Evolutionary conservation across 2,113 vertebrate species (phyloP).

Genomic region (Otolemur garnettii): DNA sequence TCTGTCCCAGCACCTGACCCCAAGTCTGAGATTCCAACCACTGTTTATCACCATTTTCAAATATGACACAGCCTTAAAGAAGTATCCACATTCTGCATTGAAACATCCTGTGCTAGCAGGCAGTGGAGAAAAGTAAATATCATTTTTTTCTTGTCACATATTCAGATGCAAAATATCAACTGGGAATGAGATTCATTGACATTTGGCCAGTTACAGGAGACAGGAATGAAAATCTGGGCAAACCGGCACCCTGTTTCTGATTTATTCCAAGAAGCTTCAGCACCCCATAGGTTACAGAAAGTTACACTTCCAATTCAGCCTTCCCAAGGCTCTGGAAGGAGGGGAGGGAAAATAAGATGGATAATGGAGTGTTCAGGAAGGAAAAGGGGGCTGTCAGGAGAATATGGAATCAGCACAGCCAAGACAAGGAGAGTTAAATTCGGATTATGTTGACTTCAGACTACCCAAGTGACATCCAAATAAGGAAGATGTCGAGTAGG

Average conservation of each 20-base stretch:
- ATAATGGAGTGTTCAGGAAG: background rate
- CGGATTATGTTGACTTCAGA: background rate
- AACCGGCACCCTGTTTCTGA: background rate
- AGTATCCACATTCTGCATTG: background rate
- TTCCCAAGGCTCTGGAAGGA: background rate
- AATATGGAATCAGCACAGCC: background rate
- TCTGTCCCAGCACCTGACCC: background rate
- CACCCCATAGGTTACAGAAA: background rate
- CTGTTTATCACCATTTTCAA: background rate
- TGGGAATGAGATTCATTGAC: background rate
- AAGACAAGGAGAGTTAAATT: background rate
- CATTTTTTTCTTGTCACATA: background rate
- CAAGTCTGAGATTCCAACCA: background rate
- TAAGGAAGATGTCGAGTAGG: background rate
- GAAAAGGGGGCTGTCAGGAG: background rate
- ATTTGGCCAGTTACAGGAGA: background rate
- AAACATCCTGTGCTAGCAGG: background rate
- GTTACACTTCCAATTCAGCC: background rate
- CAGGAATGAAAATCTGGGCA: background rate
- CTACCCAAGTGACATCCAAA: background rate
- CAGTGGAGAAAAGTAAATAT: background rate
- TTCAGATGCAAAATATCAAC: background rate
- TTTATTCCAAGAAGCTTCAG: background rate
- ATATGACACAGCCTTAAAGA: background rate
- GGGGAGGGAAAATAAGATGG: background rate